Conservation (phyloP, 2,797 vertebrate species). For the Enoplosus armatus region DNA sequence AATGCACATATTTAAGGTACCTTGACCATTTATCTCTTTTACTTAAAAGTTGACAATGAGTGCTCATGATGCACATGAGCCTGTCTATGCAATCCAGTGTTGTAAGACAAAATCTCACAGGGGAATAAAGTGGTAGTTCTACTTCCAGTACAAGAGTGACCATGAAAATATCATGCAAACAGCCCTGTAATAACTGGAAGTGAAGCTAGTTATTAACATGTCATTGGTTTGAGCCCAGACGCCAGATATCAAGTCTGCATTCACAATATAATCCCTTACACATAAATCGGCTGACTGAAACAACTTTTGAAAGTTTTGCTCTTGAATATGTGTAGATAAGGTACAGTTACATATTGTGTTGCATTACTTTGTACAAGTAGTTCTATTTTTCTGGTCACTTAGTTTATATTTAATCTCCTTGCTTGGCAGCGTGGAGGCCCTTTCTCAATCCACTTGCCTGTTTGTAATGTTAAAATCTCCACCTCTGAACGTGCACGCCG, state of each 20-base stretch:
- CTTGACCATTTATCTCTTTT: no score
- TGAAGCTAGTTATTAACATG: background rate
- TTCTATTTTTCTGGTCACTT: background rate
- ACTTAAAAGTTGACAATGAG: no score
- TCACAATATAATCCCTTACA: background rate
- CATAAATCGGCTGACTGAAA: background rate
- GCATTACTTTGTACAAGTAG: background rate
- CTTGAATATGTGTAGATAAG: background rate
- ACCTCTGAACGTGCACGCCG: slow-evolving; percentile 11
- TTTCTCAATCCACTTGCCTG: slow-evolving; percentile 3
- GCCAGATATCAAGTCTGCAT: background rate
- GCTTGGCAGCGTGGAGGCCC: background rate
- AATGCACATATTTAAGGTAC: no score
- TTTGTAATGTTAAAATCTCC: slow-evolving; percentile 4
- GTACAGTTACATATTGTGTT: no score
- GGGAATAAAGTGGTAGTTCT: no score
- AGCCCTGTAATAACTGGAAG: background rate
- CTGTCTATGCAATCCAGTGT: no score
- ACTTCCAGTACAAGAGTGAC: background rate
- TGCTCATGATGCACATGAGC: no score
- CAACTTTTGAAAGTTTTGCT: background rate
- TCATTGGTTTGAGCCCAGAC: background rate
- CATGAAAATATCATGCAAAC: background rate
- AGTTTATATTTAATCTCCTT: background rate
- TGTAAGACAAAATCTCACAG: no score